Base-by-base conservation (phyloP, 1,140 invertebrate genomes). In the Scaptodrosophila lebanonensis region DNA sequence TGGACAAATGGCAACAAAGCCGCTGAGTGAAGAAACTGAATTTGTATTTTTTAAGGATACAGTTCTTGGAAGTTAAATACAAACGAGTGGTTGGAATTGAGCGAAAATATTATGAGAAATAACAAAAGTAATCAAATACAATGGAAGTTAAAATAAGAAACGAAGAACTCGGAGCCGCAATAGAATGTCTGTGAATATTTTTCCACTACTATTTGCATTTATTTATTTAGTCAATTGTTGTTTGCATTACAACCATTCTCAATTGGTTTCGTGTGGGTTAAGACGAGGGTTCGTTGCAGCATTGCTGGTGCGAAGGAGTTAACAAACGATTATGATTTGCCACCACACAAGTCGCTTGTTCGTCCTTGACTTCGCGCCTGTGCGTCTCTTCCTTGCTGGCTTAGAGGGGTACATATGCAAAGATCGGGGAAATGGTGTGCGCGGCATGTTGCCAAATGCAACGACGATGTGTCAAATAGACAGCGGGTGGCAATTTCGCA, bases 31-130 rank as follows among this genome's bases (percentile, higher is more conserved):
- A 20, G 25, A 49, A 36, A 51, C 20, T 25, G 29, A 58, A 47
- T 77, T n/a, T n/a, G n/a, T n/a, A n/a, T n/a, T n/a, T n/a, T n/a
- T n/a, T n/a, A n/a, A n/a, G n/a, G n/a, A n/a, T n/a, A n/a, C n/a
- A n/a, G n/a, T n/a, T 77, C 73, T 27, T 33, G 27, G 73, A 77
- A 77, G 65, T 45, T 63, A 65, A 68, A 64, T 64, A 68, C 65
- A 71, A 59, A 64, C 42, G 56, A 69, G 65, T 53, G 22, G 22
- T 8, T 47, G 60, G 53, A 42, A 49, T 49, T 54, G 45, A 57
- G 73, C 75, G 38, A 77, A 77, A 77, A 77, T 77, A 82, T 77
- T 77, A 57, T 82, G 75, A 77, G 73, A 77, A 77, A 77, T 52
- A 77, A 77, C 72, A 77, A 70, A 58, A 72, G 63, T 64, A 60